phyloP scores from a whole-genome alignment of 2,888 invertebrate genomes.

The Diarsia dahlii region DNA sequence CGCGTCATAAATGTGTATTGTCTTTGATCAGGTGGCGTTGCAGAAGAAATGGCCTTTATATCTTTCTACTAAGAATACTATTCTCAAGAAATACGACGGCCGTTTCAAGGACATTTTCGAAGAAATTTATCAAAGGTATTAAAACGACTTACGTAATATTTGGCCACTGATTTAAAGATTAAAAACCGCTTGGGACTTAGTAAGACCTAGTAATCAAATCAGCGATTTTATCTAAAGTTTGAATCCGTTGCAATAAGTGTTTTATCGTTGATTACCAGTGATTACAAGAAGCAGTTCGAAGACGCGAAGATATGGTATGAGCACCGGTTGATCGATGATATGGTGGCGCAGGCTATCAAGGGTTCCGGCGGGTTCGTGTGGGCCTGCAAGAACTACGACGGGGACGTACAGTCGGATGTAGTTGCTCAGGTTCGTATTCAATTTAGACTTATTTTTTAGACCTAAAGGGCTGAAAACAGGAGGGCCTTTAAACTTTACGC shows the following conservation, averaged over 20 bases:
- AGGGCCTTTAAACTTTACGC: not conserved
- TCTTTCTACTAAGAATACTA: constrained; percentile 97
- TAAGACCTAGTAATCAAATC: constrained; percentile 26
- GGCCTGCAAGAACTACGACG: constrained; percentile 98
- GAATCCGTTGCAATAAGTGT: constrained; percentile 26
- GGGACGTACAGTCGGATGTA: constrained; percentile 97
- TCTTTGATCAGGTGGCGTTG: constrained; percentile 92
- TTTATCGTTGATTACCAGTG: constrained; percentile 79
- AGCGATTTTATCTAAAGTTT: constrained; percentile 30
- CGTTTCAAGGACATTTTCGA: constrained; percentile 98
- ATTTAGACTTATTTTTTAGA: not conserved
- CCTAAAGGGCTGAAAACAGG: not conserved
- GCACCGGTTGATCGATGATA: constrained; percentile 97
- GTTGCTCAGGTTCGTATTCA: constrained; percentile 92
- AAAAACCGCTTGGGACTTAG: constrained; percentile 21
- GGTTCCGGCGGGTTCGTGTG: constrained; percentile 97
- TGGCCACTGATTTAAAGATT: constrained; percentile 44
- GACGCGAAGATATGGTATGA: constrained; percentile 96
- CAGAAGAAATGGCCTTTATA: constrained; percentile 97
- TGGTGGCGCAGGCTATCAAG: constrained; percentile 97
- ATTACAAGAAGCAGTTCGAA: constrained; percentile 94
- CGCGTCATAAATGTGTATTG: constrained; percentile 35
- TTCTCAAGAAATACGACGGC: constrained; percentile 96
- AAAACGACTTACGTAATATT: constrained; percentile 21
- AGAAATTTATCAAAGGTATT: constrained; percentile 95